Conservation (phyloP, 2,888 invertebrate genomes). For the Nemoura dubitans region DNA sequence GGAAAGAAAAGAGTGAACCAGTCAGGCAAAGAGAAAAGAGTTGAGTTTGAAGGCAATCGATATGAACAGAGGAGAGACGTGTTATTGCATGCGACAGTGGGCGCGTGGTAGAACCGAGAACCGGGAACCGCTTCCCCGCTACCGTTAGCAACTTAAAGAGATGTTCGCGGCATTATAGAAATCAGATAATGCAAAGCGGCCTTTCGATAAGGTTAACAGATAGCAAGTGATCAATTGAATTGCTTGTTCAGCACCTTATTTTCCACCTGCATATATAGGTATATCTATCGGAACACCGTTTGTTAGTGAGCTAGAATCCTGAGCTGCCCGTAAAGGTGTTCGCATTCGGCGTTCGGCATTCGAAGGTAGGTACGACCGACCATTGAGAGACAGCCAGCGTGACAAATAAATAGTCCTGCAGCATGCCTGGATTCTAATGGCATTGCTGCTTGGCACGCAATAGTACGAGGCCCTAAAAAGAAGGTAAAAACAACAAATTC, state of each 20-base stretch:
- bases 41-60: background rate
- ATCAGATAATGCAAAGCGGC: slow-evolving; percentile 4
- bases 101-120: background rate
- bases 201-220: slow-evolving; percentile 12
- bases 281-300: background rate
- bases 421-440: background rate
- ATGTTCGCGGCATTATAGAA: slow-evolving; percentile 12
- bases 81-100: background rate
- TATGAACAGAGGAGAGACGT: background rate
- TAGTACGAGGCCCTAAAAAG: background rate
- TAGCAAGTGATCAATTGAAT: slow-evolving; percentile 12
- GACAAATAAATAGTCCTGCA: background rate
- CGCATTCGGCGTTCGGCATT: background rate
- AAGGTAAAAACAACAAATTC: background rate
- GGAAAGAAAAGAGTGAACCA: background rate
- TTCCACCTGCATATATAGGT: background rate
- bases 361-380: background rate
- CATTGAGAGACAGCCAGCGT: background rate
- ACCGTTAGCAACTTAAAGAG: slow-evolving; percentile 1
- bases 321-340: background rate
- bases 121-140: background rate
- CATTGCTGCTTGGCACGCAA: background rate
- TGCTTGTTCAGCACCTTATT: background rate
- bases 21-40: slow-evolving; percentile 3
- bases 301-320: background rate